phyloP scores from a whole-genome alignment of 1,140 invertebrate species.

The Ylistrum balloti region DNA sequence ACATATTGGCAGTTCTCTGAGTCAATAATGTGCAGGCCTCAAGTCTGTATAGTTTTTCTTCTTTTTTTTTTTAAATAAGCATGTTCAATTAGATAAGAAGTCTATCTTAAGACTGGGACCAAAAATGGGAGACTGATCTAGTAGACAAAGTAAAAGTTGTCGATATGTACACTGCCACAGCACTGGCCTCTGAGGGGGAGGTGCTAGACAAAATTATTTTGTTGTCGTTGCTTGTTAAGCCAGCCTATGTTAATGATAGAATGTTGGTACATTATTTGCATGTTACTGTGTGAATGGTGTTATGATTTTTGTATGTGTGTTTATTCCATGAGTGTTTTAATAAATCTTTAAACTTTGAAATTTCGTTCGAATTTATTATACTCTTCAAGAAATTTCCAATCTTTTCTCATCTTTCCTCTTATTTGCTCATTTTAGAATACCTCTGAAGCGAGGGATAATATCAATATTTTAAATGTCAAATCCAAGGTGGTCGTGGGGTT shows the following conservation, averaged over 20 bases:
- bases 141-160: too few relatives aligned
- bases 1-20: too few relatives aligned
- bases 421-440: too few relatives aligned
- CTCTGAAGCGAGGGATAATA: too few relatives aligned
- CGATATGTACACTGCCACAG: background rate
- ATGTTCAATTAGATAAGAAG: background rate
- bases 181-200: background rate
- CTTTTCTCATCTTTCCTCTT: too few relatives aligned
- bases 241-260: conserved; percentile 9
- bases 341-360: background rate
- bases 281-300: conserved; percentile 38
- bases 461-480: too few relatives aligned
- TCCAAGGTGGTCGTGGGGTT: too few relatives aligned
- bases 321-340: background rate
- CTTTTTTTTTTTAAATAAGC: too few relatives aligned
- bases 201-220: background rate
- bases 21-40: too few relatives aligned
- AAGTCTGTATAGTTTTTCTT: too few relatives aligned
- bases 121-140: background rate
- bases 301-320: conserved; percentile 11
- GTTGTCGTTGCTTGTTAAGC: conserved; percentile 18
- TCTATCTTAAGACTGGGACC: background rate
- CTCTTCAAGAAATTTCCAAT: too few relatives aligned
- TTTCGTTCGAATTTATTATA: background rate
- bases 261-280: conserved; percentile 21